Percentiles rank a stretch among this genome's conserved stretches.
phyloP scores from a whole-genome alignment of 2,797 vertebrate genomes.

The Aphelocoma californica region DNA sequence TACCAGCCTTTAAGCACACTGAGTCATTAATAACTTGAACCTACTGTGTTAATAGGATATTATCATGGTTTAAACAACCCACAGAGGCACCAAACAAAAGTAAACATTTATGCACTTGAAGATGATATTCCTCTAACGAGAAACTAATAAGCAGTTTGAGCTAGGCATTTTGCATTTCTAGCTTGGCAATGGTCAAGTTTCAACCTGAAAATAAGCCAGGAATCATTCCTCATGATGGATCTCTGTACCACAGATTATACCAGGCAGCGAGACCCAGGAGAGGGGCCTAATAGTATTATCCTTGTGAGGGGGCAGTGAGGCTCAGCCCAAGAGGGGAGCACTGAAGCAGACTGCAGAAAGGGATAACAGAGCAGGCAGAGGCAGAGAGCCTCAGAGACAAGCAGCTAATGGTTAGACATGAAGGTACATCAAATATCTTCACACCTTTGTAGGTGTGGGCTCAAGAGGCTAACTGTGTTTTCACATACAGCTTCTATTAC shows the following conservation, averaged over 20 bases:
- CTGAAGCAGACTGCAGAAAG: not conserved
- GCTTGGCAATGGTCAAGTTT: not conserved
- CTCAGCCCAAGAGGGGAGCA: not conserved
- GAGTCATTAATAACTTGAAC: conserved; percentile 36
- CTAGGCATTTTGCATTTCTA: not conserved
- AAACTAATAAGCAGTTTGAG: conserved; percentile 1
- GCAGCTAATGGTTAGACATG: not conserved
- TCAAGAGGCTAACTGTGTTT: not conserved
- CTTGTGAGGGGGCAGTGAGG: fast-evolving
- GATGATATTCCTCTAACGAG: not conserved
- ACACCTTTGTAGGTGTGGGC: fast-evolving
- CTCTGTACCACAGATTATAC: not conserved
- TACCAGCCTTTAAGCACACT: not conserved
- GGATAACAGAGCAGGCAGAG: not conserved
- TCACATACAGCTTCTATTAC: not conserved
- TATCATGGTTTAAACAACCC: conserved; percentile 17
- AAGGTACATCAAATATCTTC: not conserved
- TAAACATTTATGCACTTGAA: conserved; percentile 12
- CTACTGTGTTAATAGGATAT: not conserved
- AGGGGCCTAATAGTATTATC: fast-evolving
- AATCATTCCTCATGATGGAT: not conserved
- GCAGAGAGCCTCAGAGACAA: not conserved
- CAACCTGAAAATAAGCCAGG: not conserved
- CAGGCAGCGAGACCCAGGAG: not conserved
- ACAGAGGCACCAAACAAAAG: conserved; percentile 31